Evolutionary conservation across 2,113 vertebrate genomes (phyloP), one percentile per base, ranked within the genome.

Genomic region (Neolamprologus fasciatus): DNA sequence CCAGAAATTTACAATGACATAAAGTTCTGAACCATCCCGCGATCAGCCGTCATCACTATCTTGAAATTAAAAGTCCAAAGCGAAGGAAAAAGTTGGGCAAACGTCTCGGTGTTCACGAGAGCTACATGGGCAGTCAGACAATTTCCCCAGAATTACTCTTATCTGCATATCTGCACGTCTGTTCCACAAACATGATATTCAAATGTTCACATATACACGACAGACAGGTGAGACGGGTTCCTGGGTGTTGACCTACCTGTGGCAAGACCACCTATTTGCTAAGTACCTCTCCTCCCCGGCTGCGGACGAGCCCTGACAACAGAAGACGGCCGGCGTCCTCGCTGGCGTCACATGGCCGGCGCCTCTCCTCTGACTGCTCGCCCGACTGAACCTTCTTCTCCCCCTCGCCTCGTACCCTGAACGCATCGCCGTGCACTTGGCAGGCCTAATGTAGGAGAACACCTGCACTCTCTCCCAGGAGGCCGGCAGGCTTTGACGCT

Each of bases 181-280:
- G 14, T 73, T 11, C 37, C 68, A 12, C 63, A 17, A 68, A 51
- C 9, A 0, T 2, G 1, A 33, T 61, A 71, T 37, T 79, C 42
- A 68, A 84, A 82, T 47, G 16, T 8, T 86, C 6, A 8, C 2
- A 14, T 45, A 8, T 9, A 5, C 63, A 76, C 1, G 5, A 26
- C 35, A 71, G 50, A 45, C 85, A 83, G 88, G 83, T 71, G 89
- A 51, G 80, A 83, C 51, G 4, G 80, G 79, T 81, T 91, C 55
- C 85, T 84, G 61, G 40, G 28, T 2, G 16, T 31, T 4, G 31
- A 87, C 94, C 81, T 91, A 96, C 96, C 96, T 95, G 89, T 55
- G 84, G 45, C 21, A 35, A 2, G 92, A 82, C 57, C 86, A 87
- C 50, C 80, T 93, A 5, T 76, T 17, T 8, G 91, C 47, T 68